Evolutionary conservation across 2,888 invertebrate species (phyloP), one percentile per base, ranked within the genome.

Genomic region (Allophyes oxyacanthae): DNA sequence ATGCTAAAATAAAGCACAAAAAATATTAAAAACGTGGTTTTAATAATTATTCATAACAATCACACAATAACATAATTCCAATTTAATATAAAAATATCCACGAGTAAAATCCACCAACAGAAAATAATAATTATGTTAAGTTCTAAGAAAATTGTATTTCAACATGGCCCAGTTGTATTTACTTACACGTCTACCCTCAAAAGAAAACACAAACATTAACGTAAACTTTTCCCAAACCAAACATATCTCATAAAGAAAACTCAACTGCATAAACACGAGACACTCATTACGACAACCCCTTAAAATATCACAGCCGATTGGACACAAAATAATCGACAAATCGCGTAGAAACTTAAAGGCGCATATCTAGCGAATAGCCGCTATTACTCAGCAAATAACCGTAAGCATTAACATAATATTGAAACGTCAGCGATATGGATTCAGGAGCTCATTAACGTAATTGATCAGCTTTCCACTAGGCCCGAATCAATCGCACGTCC

Each of bases 361-460:
- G 74, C 79, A 79, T 63, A 56, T 68, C 66, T 58, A 62, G 59
- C 58, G 70, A 79, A 80, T 71, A 63, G 66, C 75, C 65, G 70
- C 72, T 67, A 64, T 64, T 73, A 64, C 81, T 85, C 83, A 78
- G 86, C 79, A 85, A 88, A 88, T 88, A 89, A 83, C 79, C 82
- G 83, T 84, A 84, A 87, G 84, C 84, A 90, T 86, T 87, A 87
- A 88, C 90, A 90, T 92, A 89, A 89, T 88, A 87, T 87, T 84
- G 86, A 86, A 89, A 88, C 88, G 88, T 90, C 91, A 89, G 89
- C 88, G 85, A 89, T 90, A 90, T 86, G 86, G 87, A 86, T 87
- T 84, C 89, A 84, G 81, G 77, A 87, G 89, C 91, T 93, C 91
- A 93, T 94, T 92, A 92, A 83, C 89, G 87, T 92, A 93, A 93